Evolutionary conservation across 2,113 vertebrate species (phyloP).

Genomic region (Hoplias malabaricus): DNA sequence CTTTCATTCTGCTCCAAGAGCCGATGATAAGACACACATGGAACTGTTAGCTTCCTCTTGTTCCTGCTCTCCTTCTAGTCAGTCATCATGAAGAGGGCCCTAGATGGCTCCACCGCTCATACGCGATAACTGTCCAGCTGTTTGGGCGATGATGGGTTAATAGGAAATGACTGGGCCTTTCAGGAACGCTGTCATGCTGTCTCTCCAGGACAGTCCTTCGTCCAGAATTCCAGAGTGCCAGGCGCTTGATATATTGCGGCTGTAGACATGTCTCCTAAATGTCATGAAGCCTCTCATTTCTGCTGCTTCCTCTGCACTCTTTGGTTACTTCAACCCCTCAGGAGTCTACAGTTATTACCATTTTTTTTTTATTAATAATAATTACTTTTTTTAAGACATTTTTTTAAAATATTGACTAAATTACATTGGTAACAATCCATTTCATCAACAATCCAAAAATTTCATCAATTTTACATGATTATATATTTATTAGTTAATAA

Average conservation of each 20-base stretch:
- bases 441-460: too few relatives aligned
- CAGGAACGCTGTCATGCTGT: constrained; percentile 57
- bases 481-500: too few relatives aligned
- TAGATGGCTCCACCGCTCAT: background rate
- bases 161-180: constrained; percentile 59
- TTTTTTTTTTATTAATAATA: background rate
- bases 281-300: constrained; percentile 7
- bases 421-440: too few relatives aligned
- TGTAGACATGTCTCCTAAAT: constrained; percentile 22
- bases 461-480: too few relatives aligned
- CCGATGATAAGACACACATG: constrained; percentile 31
- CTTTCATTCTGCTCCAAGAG: background rate
- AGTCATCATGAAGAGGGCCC: background rate
- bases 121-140: constrained; percentile 23
- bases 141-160: constrained; percentile 25
- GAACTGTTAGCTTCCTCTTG: constrained; percentile 21
- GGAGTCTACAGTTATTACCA: too few relatives aligned
- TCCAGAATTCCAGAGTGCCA: constrained; percentile 54
- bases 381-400: too few relatives aligned
- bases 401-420: too few relatives aligned
- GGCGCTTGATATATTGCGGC: constrained; percentile 52
- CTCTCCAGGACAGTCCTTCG: constrained; percentile 55
- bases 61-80: constrained; percentile 31
- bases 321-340: background rate
- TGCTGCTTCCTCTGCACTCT: background rate